These are phyloP conservation scores for Horisme vitalbata DNA, from an alignment of 2,888 invertebrate species.

Conservation along the genomic window DNA sequence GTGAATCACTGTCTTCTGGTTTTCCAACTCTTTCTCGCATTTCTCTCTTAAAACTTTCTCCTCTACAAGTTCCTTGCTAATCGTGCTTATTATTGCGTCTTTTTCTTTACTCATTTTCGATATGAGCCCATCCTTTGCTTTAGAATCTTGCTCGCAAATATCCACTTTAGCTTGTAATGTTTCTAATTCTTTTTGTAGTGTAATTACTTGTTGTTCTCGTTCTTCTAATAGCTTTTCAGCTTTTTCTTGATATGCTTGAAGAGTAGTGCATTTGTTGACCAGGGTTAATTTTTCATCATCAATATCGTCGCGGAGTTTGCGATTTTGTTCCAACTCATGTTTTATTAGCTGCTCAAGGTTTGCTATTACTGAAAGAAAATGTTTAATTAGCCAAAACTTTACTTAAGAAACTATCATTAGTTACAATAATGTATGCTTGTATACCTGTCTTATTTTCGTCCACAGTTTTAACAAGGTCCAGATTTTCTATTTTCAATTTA, in stretches of 20 bases:
- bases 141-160: constrained; percentile 40
- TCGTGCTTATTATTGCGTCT: constrained; percentile 42
- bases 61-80: constrained; percentile 51
- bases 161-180: constrained; percentile 37
- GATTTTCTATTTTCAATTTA: constrained; percentile 37
- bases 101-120: constrained; percentile 43
- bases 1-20: constrained; percentile 17
- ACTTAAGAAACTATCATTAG: too few species aligned
- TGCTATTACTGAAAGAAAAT: constrained; percentile 50
- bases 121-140: constrained; percentile 37
- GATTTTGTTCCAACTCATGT: constrained; percentile 43
- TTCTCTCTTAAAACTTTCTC: constrained; percentile 46
- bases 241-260: constrained; percentile 55
- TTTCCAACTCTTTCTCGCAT: constrained; percentile 32
- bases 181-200: constrained; percentile 41
- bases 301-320: constrained; percentile 40
- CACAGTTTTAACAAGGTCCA: constrained; percentile 33
- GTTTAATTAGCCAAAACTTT: too few species aligned
- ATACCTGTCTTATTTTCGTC: constrained; percentile 52
- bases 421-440: not conserved
- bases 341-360: constrained; percentile 49
- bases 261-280: constrained; percentile 48
- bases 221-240: constrained; percentile 53
- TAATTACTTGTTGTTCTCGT: constrained; percentile 46
- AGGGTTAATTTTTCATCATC: constrained; percentile 47